Base-by-base conservation (phyloP, 2,888 invertebrate species). In the Plusia festucae region DNA sequence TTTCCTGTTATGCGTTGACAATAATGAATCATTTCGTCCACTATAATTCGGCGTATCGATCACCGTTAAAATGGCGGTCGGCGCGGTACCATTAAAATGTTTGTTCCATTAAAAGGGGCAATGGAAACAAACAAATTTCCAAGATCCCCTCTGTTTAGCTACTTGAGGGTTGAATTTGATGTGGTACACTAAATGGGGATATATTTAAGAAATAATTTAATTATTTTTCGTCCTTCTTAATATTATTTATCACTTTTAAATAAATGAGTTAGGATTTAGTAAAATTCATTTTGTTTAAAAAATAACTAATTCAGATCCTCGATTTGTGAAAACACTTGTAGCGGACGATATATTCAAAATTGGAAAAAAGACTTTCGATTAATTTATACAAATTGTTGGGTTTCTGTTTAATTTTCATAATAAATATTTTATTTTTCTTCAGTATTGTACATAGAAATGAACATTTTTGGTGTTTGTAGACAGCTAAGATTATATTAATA, bases 101-200 rank as follows among this genome's bases (percentile, higher is more conserved):
- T 93, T 92, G 91, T 86, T 91, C 87, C 88, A 89, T 92, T 92
- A 92, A 90, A 91, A 92, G 92, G 83, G 91, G 86, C 89, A 88
- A 83, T 85, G 85, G 87, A 87, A 87, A 90, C 89, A 91, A 90
- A 90, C 88, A 90, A 71, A 82, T 79, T 77, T 71, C 75, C 64
- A 73, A 84, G 83, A 81, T 81, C 71, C 85, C 86, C 86, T 86
- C 76, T 91, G 88, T 90, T 89, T 90, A 86, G 83, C 85, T 84
- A 83, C 86, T 88, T 83, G 84, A 85, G 72, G 71, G 74, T 76
- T 75, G 75, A 67, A 63, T 70, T 67, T 78, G 66, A 70, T 69
- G 65, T 69, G 58, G 30, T 15, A 52, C 57, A 34, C 56, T 53
- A 59, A 64, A 62, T 78, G 65, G 70, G 24, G 66, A 51, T 57